Evolutionary conservation across 2,797 vertebrate genomes (phyloP).

Genomic region (Pteropus rufus): DNA sequence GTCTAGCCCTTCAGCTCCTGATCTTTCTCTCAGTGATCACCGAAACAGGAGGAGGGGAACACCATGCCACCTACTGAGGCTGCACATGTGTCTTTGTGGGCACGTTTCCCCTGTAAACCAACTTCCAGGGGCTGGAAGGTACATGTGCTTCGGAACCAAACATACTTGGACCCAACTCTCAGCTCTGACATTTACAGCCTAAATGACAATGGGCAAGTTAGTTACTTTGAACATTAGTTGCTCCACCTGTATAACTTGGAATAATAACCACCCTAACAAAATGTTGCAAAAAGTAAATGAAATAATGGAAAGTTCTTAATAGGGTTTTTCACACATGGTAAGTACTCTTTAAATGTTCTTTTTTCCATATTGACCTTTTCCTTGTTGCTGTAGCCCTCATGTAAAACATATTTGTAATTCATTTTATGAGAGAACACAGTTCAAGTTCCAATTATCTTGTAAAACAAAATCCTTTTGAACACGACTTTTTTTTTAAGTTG

Average conservation of each 20-base stretch:
- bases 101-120: neutral
- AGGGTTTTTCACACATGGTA: slow-evolving; percentile 40
- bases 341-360: slow-evolving; percentile 26
- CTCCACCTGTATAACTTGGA: neutral
- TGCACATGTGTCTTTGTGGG: neutral
- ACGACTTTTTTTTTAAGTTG: neutral
- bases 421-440: neutral
- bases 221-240: slow-evolving; percentile 20
- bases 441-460: slow-evolving; percentile 21
- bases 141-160: neutral
- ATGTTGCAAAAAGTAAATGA: slow-evolving; percentile 31
- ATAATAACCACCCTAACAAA: slow-evolving; percentile 27
- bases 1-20: neutral
- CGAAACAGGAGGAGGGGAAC: neutral
- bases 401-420: slow-evolving; percentile 1
- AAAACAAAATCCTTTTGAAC: slow-evolving; percentile 36
- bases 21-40: neutral
- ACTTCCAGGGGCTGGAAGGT: neutral
- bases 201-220: neutral
- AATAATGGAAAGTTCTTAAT: slow-evolving; percentile 49
- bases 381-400: neutral
- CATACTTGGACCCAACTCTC: neutral
- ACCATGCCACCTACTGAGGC: neutral
- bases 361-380: slow-evolving; percentile 47
- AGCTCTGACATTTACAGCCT: slow-evolving; percentile 36